These are phyloP conservation scores for Triops longicaudatus DNA, from an alignment of 1,140 invertebrate species.

Conservation along the genomic window DNA sequence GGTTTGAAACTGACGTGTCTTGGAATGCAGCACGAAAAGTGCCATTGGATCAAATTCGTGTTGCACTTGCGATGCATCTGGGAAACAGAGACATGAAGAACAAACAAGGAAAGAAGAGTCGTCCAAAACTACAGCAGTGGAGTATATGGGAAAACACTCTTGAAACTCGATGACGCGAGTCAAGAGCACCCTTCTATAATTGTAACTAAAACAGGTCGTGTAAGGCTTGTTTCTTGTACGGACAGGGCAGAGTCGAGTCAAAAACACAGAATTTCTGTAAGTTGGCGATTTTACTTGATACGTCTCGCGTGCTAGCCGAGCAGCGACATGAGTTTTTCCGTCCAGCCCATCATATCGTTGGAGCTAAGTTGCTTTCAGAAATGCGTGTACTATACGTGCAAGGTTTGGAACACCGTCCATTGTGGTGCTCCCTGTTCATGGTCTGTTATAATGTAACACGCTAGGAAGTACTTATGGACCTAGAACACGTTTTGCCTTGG, in stretches of 20 bases:
- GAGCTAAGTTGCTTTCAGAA: not conserved
- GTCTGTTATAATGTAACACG: not conserved
- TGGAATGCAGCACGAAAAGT: not conserved
- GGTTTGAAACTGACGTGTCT: not conserved
- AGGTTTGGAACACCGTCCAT: not conserved
- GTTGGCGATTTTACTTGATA: not conserved
- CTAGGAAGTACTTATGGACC: not conserved
- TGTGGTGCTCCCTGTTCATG: not conserved
- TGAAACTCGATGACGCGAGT: slow-evolving; percentile 1
- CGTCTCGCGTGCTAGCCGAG: not conserved
- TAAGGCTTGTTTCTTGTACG: not conserved
- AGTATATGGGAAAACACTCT: not conserved
- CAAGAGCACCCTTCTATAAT: not conserved
- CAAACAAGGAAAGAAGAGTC: not conserved
- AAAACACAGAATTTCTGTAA: not conserved
- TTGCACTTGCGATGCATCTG: not conserved
- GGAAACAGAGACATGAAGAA: not conserved
- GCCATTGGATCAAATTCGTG: not conserved
- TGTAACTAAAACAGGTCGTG: not conserved
- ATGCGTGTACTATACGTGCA: not conserved
- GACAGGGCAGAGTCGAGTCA: not conserved
- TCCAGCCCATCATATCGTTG: not conserved
- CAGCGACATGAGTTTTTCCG: not conserved
- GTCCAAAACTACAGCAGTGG: not conserved
- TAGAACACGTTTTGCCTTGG: not conserved